Conservation (phyloP, 2,797 vertebrate genomes). For the Cygnus olor region DNA sequence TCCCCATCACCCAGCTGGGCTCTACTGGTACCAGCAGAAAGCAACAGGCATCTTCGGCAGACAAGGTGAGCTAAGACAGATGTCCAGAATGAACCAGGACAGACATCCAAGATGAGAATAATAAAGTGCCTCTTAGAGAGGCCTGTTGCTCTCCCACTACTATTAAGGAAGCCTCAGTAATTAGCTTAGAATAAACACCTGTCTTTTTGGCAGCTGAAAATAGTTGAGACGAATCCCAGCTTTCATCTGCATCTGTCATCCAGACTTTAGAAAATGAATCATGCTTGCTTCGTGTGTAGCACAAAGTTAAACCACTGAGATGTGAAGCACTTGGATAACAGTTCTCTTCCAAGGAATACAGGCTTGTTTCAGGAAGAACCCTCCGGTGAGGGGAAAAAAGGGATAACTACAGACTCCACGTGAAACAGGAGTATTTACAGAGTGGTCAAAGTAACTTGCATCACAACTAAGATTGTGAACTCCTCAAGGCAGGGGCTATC, state of each 20-base stretch:
- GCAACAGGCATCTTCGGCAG: fast-evolving
- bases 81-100: background rate
- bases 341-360: background rate
- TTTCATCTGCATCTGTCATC: background rate
- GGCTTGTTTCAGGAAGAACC: background rate
- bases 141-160: background rate
- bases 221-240: background rate
- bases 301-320: background rate
- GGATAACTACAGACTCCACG: background rate
- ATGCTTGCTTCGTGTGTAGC: background rate
- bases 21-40: background rate
- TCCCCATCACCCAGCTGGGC: fast-evolving
- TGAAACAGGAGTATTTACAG: background rate
- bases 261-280: background rate
- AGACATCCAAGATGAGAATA: background rate
- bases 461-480: background rate
- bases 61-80: background rate
- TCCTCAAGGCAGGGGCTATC: background rate
- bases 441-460: background rate
- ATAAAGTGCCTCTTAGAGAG: background rate
- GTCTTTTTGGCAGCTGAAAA: background rate
- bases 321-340: background rate
- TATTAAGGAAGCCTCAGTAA: background rate
- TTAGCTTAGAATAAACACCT: background rate
- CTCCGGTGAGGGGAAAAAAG: background rate